These are phyloP conservation scores for Amblyjoppa fuscipennis DNA, from an alignment of 2,888 invertebrate genomes.

Conservation along the genomic window DNA sequence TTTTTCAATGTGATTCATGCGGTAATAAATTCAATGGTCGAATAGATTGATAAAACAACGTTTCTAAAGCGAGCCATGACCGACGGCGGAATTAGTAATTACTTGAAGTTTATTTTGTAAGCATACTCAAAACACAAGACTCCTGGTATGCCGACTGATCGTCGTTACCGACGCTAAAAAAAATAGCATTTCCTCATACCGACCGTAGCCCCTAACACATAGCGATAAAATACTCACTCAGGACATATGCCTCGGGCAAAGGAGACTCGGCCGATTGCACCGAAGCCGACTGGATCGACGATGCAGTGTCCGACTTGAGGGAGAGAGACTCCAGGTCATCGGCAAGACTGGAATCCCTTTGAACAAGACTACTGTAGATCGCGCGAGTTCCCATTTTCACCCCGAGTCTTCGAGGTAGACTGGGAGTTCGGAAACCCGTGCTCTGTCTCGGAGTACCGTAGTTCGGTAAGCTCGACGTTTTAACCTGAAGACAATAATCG, in stretches of 20 bases:
- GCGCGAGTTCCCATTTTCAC: slow-evolving; percentile 92
- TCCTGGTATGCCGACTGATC: background rate
- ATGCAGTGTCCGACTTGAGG: slow-evolving; percentile 82
- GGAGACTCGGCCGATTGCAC: slow-evolving; percentile 83
- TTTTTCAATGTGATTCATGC: too few species aligned
- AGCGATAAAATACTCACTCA: slow-evolving; percentile 84
- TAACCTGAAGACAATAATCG: slow-evolving; percentile 74
- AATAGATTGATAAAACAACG: background rate
- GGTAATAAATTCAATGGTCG: too few species aligned
- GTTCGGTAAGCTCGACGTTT: slow-evolving; percentile 82
- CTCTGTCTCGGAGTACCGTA: slow-evolving; percentile 79
- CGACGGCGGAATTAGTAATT: background rate
- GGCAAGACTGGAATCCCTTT: slow-evolving; percentile 79
- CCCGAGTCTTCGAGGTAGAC: slow-evolving; percentile 87
- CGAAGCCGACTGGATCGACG: slow-evolving; percentile 81
- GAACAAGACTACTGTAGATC: slow-evolving; percentile 86
- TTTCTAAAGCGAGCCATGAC: background rate
- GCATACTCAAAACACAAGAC: background rate
- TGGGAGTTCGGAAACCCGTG: slow-evolving; percentile 80
- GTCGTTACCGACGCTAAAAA: background rate
- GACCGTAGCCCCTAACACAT: background rate
- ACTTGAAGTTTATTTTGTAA: background rate
- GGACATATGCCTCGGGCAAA: slow-evolving; percentile 86
- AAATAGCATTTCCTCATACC: background rate
- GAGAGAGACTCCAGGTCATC: slow-evolving; percentile 82